Evolutionary conservation across 2,797 vertebrate species (phyloP), one percentile per base, ranked within the genome.

Genomic region (Labeo calbasu): DNA sequence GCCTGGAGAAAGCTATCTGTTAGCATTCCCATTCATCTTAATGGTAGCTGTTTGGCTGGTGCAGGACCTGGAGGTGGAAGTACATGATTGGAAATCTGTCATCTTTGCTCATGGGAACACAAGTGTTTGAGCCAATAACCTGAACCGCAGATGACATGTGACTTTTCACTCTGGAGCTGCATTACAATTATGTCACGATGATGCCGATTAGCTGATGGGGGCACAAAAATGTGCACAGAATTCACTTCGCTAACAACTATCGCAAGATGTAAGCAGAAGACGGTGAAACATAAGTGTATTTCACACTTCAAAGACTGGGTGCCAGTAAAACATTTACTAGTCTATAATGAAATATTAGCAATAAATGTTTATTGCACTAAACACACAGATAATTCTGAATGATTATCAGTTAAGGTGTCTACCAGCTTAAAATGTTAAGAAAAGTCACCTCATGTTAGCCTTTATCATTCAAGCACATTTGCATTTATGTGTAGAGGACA

Each of bases 21-120:
- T 66, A 78, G n/a, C 59, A 65, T 65, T 66, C 43, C 61, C 77
- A 63, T 79, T 66, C 43, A 79, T 78, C 57, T 78, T 79, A 79
- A 65, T 63, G 23, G 23, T 12, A 66, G 77, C 43, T 79, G 77
- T 66, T 65, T 28, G 12, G 43, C 59, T 32, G 77, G 17, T 79
- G 23, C 40, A 28, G 40, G 57, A 32, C 43, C 59, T 79, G 59
- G 6, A 79, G 77, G 77, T 65, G 46, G 23, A 79, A 50, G 15
- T 63, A 32, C 25, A 12, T 19, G 17, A 78, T 65, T 66, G 77
- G 46, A 79, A 79, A 79, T 79, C 23, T 79, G 59, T 79, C 77
- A 79, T 63, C 59, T 48, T 79, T 66, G 59, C 77, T 48, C 43
- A 65, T 28, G 77, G 25, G 77, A 77, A 8, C 40, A 77, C 40